Evolutionary conservation across 2,888 invertebrate genomes (phyloP), one percentile per base, ranked within the genome.

Genomic region (Prionchulus punctatus): DNA sequence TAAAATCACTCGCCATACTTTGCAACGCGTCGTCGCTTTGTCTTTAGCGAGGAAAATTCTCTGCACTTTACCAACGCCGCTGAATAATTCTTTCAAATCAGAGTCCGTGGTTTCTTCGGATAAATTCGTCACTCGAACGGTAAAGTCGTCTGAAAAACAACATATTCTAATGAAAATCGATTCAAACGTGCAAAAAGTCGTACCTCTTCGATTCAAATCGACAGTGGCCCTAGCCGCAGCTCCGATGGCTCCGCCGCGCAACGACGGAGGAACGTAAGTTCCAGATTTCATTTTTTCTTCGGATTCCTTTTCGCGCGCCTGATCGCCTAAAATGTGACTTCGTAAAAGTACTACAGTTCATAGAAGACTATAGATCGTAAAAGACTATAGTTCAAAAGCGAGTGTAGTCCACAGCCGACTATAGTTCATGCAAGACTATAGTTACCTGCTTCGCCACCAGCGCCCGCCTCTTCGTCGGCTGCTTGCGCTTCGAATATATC

Each of bases 31-130:
- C 42, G 77, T 77, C 58, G 68, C 68, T 67, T 79, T 79, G 69
- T 98, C 96, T 73, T 92, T 91, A 15, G 96, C 94, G 66, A 98
- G 80, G 73, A 86, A 99, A 66, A 94, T 81, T 71, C 98, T 87
- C 65, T 85, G 84, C 60, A 92, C 84, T 1, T 84, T 83, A 1
- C 98, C 98, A 70, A 96, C 91, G 45, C 84, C 84, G 70, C 86
- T 84, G 56, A 98, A 96, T 57, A 98, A 78, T 64, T 94, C 92
- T 68, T 94, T 91, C 62, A 98, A 79, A 78, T 98, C 96, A 15
- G 83, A 81, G 71, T 98, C 96, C 1, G 76, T 70, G 54, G 92
- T 91, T 61, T 90, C 91, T 73, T 94, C 92, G 1, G 94, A 91
- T 52, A 98, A 78, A 75, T 98, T 98, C 15, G 94, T 91, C 61